These are phyloP conservation scores for Conistra vaccinii DNA, from an alignment of 2,888 invertebrate genomes.

Conservation along the genomic window DNA sequence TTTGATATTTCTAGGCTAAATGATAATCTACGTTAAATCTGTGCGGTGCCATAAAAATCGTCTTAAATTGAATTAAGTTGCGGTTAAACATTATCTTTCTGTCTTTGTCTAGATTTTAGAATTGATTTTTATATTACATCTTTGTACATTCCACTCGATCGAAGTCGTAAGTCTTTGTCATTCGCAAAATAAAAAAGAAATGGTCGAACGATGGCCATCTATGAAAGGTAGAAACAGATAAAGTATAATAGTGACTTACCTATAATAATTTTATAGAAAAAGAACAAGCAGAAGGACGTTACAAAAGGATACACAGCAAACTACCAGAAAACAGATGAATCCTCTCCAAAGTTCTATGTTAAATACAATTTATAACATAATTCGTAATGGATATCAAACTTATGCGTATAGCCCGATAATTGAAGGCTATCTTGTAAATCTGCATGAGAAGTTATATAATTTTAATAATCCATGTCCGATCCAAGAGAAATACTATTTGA, in stretches of 20 bases:
- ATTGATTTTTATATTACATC: not conserved
- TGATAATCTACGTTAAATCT: constrained; percentile 19
- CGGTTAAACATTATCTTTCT: not conserved
- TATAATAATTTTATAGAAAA: not conserved
- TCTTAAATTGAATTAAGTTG: not conserved
- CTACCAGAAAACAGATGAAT: not conserved
- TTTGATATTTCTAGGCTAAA: constrained; percentile 9
- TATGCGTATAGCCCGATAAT: constrained; percentile 28
- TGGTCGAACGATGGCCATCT: too few relatives aligned
- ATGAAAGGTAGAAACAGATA: not conserved
- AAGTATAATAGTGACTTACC: not conserved
- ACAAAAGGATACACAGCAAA: not conserved
- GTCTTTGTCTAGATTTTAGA: constrained; percentile 1
- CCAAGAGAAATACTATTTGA: constrained; percentile 20
- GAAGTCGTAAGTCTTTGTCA: not conserved
- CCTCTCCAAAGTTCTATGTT: not conserved
- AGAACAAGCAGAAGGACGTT: not conserved
- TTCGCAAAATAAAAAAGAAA: not conserved
- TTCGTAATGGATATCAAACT: constrained; percentile 27
- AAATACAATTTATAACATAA: constrained; percentile 10
- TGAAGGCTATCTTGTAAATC: constrained; percentile 41
- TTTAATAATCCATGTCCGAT: constrained; percentile 26
- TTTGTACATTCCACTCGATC: not conserved
- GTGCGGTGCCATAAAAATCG: not conserved
- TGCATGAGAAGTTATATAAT: constrained; percentile 47